Evolutionary conservation across 2,888 invertebrate species (phyloP).

Genomic region (Aphrophora alni): DNA sequence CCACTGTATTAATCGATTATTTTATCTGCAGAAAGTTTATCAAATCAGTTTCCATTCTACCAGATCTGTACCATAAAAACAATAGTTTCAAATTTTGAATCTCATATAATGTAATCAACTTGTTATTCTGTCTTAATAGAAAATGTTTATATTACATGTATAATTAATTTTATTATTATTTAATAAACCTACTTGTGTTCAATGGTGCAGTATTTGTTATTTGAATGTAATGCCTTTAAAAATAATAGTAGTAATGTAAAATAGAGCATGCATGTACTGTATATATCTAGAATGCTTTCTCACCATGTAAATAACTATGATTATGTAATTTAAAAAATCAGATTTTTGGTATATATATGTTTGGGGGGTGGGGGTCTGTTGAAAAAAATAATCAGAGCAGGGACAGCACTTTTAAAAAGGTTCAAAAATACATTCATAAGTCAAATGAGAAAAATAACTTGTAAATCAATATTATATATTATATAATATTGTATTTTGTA

Average conservation of each 20-base stretch:
- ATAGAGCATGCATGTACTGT: neutral
- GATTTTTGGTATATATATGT: neutral
- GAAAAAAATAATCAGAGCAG: neutral
- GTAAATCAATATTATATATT: too few species aligned
- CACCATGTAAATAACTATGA: neutral
- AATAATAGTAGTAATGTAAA: neutral
- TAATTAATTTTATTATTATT: neutral
- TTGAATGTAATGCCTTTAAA: neutral
- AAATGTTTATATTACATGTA: conserved; percentile 11
- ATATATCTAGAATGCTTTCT: neutral
- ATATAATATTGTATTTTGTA: too few species aligned
- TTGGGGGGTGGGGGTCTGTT: neutral
- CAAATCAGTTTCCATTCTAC: neutral
- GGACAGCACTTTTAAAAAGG: too few species aligned
- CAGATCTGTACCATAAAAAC: neutral
- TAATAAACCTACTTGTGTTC: conserved; percentile 9
- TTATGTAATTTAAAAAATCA: neutral
- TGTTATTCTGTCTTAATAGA: conserved; percentile 12
- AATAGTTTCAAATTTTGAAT: conserved; percentile 13
- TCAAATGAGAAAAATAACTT: too few species aligned
- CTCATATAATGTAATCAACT: neutral
- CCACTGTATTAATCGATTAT: neutral
- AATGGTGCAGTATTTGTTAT: conserved; percentile 6
- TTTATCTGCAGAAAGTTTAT: neutral
- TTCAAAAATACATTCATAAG: too few species aligned